phyloP scores from a whole-genome alignment of 64 coral and sea anemone species.

The Dendronephthya gigantea region DNA sequence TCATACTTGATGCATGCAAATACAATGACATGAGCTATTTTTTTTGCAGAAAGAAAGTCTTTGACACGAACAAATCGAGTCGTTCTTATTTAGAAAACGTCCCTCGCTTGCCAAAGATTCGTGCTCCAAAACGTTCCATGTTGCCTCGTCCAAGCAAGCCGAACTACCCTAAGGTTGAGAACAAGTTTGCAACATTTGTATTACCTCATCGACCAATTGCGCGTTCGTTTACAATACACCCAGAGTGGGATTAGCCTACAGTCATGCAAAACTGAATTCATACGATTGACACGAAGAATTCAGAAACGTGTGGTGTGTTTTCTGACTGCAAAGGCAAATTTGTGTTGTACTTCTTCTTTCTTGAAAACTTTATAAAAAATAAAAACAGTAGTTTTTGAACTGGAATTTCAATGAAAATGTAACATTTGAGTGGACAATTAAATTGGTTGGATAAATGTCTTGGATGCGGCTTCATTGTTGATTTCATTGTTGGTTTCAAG shows the following conservation, averaged over 20 bases:
- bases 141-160: background rate
- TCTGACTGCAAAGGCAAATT: background rate
- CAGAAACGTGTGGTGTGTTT: background rate
- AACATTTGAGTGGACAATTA: no score
- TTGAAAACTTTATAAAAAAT: no score
- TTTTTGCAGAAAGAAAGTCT: background rate
- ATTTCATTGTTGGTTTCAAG: no score
- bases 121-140: background rate
- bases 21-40: background rate
- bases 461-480: no score
- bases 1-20: no score
- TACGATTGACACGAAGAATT: background rate
- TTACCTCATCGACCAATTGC: background rate
- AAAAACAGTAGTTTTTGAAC: no score
- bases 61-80: background rate
- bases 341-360: background rate
- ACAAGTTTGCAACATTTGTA: slow-evolving; percentile 3
- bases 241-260: background rate
- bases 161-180: background rate
- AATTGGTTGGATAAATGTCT: no score
- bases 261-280: background rate
- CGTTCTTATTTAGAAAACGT: background rate
- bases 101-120: slow-evolving; percentile 4
- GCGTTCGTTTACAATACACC: background rate
- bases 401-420: no score